phyloP scores from a whole-genome alignment of 1,140 invertebrate species.

The Ridgeia piscesae region DNA sequence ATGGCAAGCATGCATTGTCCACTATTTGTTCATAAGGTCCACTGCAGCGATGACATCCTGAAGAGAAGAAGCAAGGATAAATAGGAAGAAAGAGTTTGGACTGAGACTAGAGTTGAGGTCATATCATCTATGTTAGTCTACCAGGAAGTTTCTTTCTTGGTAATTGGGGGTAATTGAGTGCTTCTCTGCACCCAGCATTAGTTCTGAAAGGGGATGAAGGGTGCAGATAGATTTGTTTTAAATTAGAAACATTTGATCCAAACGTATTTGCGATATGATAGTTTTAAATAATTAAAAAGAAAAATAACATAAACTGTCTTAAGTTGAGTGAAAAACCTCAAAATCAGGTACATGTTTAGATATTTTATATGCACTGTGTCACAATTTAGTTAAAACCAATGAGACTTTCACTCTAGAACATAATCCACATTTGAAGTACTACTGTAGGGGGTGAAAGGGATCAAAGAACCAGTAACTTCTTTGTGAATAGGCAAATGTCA shows the following conservation, averaged over 20 bases:
- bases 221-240: not conserved
- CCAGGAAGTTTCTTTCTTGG: not conserved
- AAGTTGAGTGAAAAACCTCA: not conserved
- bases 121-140: not conserved
- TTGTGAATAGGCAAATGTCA: too few species aligned
- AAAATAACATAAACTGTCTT: not conserved
- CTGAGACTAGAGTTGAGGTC: not conserved
- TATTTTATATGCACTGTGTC: too few species aligned
- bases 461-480: too few species aligned
- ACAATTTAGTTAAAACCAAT: too few species aligned
- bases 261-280: not conserved
- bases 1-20: too few species aligned
- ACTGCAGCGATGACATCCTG: not conserved
- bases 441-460: too few species aligned
- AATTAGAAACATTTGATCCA: not conserved
- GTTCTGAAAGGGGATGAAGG: not conserved
- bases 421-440: too few species aligned
- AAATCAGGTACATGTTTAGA: not conserved
- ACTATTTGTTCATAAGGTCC: too few species aligned
- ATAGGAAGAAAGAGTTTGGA: not conserved
- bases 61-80: not conserved
- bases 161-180: not conserved
- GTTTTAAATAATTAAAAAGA: not conserved
- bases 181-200: not conserved
- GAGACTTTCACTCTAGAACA: too few species aligned